Percentiles rank a stretch among this genome's conserved stretches.
phyloP scores from a whole-genome alignment of 2,888 invertebrate genomes.

The Iselma pallidipennis region DNA sequence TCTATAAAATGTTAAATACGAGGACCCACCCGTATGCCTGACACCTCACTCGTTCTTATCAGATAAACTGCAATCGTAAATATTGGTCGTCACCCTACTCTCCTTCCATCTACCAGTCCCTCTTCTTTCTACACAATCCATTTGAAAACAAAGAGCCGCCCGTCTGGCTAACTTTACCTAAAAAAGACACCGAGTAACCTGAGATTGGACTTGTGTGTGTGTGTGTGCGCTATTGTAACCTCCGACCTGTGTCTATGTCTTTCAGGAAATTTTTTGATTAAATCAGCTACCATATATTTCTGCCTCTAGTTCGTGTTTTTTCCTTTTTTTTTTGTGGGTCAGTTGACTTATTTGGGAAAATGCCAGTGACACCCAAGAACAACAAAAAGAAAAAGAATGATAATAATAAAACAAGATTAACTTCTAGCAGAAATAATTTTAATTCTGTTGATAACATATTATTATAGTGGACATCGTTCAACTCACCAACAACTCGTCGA shows the following conservation, averaged over 20 bases:
- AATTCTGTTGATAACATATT: too few species aligned
- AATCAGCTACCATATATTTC: not conserved
- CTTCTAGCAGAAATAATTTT: too few species aligned
- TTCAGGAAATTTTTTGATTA: not conserved
- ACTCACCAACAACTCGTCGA: not conserved
- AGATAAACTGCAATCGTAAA: constrained; percentile 46
- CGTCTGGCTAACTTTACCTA: not conserved
- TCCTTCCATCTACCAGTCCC: too few species aligned
- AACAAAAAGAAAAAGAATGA: too few species aligned
- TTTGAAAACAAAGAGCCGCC: not conserved
- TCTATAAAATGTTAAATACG: constrained; percentile 47
- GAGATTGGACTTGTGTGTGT: too few species aligned
- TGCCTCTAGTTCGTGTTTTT: not conserved
- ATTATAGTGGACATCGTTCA: not conserved
- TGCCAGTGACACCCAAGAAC: too few species aligned
- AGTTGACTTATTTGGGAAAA: not conserved
- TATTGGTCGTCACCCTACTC: constrained; percentile 28
- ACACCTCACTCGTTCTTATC: constrained; percentile 46
- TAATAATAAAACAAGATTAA: too few species aligned
- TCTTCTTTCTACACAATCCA: too few species aligned
- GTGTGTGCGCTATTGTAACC: not conserved
- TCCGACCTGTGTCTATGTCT: not conserved
- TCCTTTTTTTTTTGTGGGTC: too few species aligned
- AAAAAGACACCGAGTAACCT: not conserved
- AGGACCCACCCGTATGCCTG: constrained; percentile 44